Evolutionary conservation across 2,113 vertebrate genomes (phyloP).

Genomic region (Pogona vitticeps): DNA sequence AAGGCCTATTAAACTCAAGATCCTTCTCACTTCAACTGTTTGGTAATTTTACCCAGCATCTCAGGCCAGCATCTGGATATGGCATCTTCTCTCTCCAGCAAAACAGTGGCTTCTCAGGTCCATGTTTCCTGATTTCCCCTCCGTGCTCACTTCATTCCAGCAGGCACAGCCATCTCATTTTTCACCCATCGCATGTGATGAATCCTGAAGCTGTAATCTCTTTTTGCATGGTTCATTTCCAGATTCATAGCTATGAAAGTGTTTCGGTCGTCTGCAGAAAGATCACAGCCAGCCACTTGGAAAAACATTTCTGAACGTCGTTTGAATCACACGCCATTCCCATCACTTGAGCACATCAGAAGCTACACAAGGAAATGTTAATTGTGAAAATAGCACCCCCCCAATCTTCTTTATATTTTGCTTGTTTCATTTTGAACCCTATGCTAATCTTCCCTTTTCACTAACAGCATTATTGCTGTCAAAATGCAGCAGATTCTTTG

Average conservation of each 20-base stretch:
- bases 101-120: slow-evolving; percentile 41
- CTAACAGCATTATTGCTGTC: slow-evolving; percentile 62
- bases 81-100: slow-evolving; percentile 54
- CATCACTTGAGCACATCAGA: slow-evolving; percentile 61
- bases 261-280: slow-evolving; percentile 45
- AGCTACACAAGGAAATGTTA: slow-evolving; percentile 58
- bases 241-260: slow-evolving; percentile 60
- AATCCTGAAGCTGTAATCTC: slow-evolving; percentile 72
- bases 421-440: slow-evolving; percentile 46
- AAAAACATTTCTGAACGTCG: slow-evolving; percentile 16
- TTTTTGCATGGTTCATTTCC: slow-evolving; percentile 70
- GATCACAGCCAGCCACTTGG: slow-evolving; percentile 17
- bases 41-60: slow-evolving; percentile 62
- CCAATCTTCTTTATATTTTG: slow-evolving; percentile 45
- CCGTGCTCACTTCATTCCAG: slow-evolving; percentile 63
- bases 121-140: background rate
- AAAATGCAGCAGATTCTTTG: slow-evolving; percentile 44
- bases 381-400: slow-evolving; percentile 38
- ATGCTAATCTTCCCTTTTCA: slow-evolving; percentile 69
- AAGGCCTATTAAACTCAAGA: slow-evolving; percentile 61
- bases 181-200: slow-evolving; percentile 59
- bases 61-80: slow-evolving; percentile 53
- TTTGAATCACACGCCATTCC: slow-evolving; percentile 47
- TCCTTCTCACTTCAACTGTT: slow-evolving; percentile 45
- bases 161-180: slow-evolving; percentile 65